These are phyloP conservation scores for Thymelicus acteon DNA, from an alignment of 2,888 invertebrate genomes.

Conservation along the genomic window DNA sequence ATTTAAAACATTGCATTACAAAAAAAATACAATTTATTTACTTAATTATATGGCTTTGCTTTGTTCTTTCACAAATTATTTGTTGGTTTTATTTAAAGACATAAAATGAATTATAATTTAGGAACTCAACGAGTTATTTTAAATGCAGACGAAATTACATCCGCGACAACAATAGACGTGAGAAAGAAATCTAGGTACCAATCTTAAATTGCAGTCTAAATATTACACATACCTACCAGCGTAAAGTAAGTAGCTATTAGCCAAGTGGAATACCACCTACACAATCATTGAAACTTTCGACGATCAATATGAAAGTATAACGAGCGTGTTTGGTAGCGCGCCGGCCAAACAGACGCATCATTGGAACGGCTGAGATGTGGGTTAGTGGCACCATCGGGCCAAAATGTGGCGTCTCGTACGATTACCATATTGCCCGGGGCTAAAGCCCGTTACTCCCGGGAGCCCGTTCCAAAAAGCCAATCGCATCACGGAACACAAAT, in stretches of 20 bases:
- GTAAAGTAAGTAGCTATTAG: conserved; percentile 14
- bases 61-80: too few species aligned
- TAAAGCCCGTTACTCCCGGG: conserved; percentile 72
- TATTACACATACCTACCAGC: conserved; percentile 20
- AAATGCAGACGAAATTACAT: neutral
- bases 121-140: neutral
- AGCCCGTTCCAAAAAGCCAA: conserved; percentile 70
- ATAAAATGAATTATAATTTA: too few species aligned
- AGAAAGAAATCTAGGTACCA: conserved; percentile 4
- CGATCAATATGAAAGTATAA: conserved; percentile 80
- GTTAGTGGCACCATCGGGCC: conserved; percentile 71
- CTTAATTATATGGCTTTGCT: too few species aligned
- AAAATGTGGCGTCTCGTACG: conserved; percentile 42
- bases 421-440: conserved; percentile 79
- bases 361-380: conserved; percentile 72
- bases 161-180: conserved; percentile 12
- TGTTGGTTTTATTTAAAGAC: too few species aligned
- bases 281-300: conserved; percentile 71
- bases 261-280: conserved; percentile 52
- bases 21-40: too few species aligned
- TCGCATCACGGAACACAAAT: conserved; percentile 68
- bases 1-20: too few species aligned
- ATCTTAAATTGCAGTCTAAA: conserved; percentile 28
- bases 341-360: conserved; percentile 77
- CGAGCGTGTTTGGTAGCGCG: conserved; percentile 75